phyloP scores from a whole-genome alignment of 2,797 vertebrate genomes.

The Sebastes umbrosus region DNA sequence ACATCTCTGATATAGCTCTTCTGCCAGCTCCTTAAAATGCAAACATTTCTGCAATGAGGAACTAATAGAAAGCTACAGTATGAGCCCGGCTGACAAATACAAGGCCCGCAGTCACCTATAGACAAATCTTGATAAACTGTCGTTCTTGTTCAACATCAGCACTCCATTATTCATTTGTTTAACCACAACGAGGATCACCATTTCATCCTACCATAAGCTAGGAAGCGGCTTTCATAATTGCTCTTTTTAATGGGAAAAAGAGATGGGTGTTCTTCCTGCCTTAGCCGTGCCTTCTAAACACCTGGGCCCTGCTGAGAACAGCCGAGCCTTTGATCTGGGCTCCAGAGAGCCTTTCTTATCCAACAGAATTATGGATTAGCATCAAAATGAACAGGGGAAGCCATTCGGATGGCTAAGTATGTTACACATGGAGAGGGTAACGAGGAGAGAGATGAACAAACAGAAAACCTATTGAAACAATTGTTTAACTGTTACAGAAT shows the following conservation, averaged over 20 bases:
- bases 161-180: slow-evolving; percentile 41
- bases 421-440: background rate
- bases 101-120: background rate
- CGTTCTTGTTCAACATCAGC: slow-evolving; percentile 26
- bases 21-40: slow-evolving; percentile 2
- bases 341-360: slow-evolving; percentile 45
- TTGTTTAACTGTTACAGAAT: background rate
- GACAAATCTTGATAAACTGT: slow-evolving; percentile 19
- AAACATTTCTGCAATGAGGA: slow-evolving; percentile 11
- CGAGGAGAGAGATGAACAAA: background rate
- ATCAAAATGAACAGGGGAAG: slow-evolving; percentile 42
- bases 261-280: slow-evolving; percentile 32
- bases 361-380: slow-evolving; percentile 63
- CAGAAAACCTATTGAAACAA: background rate
- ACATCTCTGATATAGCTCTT: slow-evolving; percentile 6
- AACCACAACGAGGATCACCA: slow-evolving; percentile 39
- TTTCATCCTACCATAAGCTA: slow-evolving; percentile 32
- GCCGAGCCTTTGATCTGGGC: slow-evolving; percentile 62
- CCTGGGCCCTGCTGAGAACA: slow-evolving; percentile 45
- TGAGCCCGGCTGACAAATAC: background rate
- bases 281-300: slow-evolving; percentile 42
- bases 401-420: slow-evolving; percentile 9
- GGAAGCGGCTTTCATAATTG: slow-evolving; percentile 40
- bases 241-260: slow-evolving; percentile 32
- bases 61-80: background rate